Conservation (phyloP, 2,113 vertebrate species). For the Urocynchramus pylzowi region DNA sequence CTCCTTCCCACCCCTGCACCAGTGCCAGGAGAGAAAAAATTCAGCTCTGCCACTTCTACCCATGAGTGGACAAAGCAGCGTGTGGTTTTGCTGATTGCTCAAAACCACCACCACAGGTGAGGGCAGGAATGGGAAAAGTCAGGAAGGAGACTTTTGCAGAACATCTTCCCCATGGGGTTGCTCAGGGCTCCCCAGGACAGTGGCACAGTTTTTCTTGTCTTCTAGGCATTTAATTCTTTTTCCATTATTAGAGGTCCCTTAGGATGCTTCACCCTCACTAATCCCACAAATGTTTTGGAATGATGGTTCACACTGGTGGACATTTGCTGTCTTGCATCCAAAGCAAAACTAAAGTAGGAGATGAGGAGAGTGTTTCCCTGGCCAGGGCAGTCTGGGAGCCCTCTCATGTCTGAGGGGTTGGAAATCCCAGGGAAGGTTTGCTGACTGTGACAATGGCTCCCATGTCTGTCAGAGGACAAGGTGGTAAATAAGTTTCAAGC, state of each 20-base stretch:
- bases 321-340: neutral
- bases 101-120: fast-evolving
- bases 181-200: neutral
- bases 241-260: neutral
- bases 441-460: neutral
- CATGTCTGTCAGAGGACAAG: neutral
- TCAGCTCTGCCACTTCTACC: neutral
- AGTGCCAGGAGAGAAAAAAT: neutral
- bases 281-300: neutral
- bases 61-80: fast-evolving
- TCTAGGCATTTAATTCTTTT: neutral
- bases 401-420: neutral
- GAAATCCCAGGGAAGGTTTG: neutral
- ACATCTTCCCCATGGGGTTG: fast-evolving
- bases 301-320: neutral
- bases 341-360: neutral
- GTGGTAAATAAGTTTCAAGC: slow-evolving; percentile 39
- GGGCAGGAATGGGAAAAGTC: neutral
- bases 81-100: neutral
- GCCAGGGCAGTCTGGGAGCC: neutral
- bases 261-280: neutral
- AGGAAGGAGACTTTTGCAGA: neutral
- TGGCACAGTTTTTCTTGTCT: neutral
- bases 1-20: neutral
- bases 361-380: neutral